Evolutionary conservation across 2,113 vertebrate genomes (phyloP), one percentile per base, ranked within the genome.

Genomic region (Trochalopteron elliotii): DNA sequence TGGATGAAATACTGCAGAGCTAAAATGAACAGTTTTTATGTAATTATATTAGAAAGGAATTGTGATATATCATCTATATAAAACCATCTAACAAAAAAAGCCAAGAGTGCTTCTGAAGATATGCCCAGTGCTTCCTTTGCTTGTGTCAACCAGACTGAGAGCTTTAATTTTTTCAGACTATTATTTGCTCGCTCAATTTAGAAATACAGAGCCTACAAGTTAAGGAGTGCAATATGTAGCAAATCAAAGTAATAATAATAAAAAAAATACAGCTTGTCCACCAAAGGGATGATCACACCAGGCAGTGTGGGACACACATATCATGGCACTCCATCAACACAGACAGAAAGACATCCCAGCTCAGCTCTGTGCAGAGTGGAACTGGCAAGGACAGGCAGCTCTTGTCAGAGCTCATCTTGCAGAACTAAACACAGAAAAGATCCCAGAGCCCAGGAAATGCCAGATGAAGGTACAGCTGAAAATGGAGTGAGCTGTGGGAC

Each of bases 91-190:
- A 94, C 95, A 97, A 94, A 96, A 83, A 95, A 78, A 89, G 72
- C 52, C 89, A 35, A 30, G 81, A 93, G 49, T 63, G 37, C 84
- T 93, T 90, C 69, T 74, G 64, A 95, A 92, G 88, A 87, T 91
- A 86, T 86, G 63, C 91, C 90, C 93, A 88, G 68, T 60, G 94
- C 93, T 97, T 94, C 82, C 68, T 93, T 84, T 55, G 9, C 72
- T 94, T 56, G 57, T 97, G 94, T 95, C 95, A 96, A 77, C 72
- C 92, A 96, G 93, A 95, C 87, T 90, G 75, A 96, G 84, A 93
- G 87, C 92, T 97, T 97, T 97, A 97, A 97, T 97, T 95, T 94
- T 88, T 94, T 31, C 75, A 72, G 64, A 76, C 61, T 88, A 14
- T 95, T 96, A 93, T 92, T 92, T 97, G 68, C 33, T 94, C 79